phyloP scores from a whole-genome alignment of 2,888 invertebrate genomes.

The Drosophila quinaria region DNA sequence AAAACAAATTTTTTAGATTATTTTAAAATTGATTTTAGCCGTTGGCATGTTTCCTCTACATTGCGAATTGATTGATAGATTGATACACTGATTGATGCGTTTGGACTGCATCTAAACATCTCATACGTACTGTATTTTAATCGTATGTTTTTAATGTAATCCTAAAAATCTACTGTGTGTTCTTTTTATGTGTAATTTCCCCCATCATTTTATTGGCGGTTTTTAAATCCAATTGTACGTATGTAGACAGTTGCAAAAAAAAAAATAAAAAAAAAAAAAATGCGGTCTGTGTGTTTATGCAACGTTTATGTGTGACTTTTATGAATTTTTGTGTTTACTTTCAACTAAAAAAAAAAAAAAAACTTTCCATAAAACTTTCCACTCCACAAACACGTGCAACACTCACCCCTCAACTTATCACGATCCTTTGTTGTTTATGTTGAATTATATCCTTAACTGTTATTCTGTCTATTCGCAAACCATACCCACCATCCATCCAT shows the following conservation, averaged over 20 bases:
- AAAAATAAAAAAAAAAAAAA: conserved; percentile 18
- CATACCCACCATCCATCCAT: conserved; percentile 60
- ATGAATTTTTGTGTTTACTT: conserved; percentile 44
- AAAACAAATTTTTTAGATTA: conserved; percentile 42
- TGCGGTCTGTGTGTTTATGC: conserved; percentile 74
- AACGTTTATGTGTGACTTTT: conserved; percentile 84
- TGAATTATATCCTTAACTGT: conserved; percentile 53
- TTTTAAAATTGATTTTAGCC: conserved; percentile 48
- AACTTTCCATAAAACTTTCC: conserved; percentile 68
- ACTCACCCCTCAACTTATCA: conserved; percentile 43
- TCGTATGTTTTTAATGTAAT: conserved; percentile 48
- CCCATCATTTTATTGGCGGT: conserved; percentile 15
- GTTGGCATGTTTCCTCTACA: conserved; percentile 68
- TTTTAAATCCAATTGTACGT: conserved; percentile 19
- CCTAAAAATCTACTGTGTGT: conserved; percentile 49
- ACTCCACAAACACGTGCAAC: conserved; percentile 43
- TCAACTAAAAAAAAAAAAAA: conserved; percentile 22
- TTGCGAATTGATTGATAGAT: conserved; percentile 58
- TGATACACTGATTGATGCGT: conserved; percentile 63
- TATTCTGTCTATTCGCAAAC: conserved; percentile 40
- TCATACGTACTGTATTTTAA: conserved; percentile 32
- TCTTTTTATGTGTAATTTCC: conserved; percentile 35
- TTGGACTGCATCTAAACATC: conserved; percentile 70
- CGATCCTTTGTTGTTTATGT: conserved; percentile 64
- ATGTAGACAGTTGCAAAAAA: conserved; percentile 37